A percentile compares a stretch with the other conserved stretches of the same genome.
Conservation (phyloP, 1,140 invertebrate species). For the Asobara japonica region DNA sequence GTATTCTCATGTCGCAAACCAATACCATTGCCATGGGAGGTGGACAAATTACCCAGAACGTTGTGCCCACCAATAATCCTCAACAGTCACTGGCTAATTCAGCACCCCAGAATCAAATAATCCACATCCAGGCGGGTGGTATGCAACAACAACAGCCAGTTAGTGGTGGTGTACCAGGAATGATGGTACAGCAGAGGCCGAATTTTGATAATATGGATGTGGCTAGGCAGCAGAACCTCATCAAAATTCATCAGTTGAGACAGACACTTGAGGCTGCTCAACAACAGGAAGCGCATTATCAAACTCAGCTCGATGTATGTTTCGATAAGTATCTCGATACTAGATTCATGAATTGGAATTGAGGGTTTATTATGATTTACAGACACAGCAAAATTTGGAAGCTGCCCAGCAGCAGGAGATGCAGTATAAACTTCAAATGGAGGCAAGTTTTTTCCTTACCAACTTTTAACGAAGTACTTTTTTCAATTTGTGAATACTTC, state of each 20-base stretch:
- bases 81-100: conserved; percentile 58
- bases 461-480: conserved; percentile 32
- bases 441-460: conserved; percentile 71
- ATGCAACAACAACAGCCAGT: conserved; percentile 55
- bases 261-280: conserved; percentile 80
- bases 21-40: conserved; percentile 73
- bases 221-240: conserved; percentile 75
- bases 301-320: conserved; percentile 71
- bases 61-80: conserved; percentile 60
- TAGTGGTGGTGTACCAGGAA: conserved; percentile 43
- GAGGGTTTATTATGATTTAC: conserved; percentile 48
- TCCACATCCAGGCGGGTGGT: conserved; percentile 55
- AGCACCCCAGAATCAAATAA: conserved; percentile 65
- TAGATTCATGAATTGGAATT: too few species aligned
- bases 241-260: conserved; percentile 74
- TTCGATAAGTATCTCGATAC: conserved; percentile 14
- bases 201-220: conserved; percentile 69
- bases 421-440: conserved; percentile 79
- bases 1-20: conserved; percentile 71
- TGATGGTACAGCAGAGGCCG: conserved; percentile 65
- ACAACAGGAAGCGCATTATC: conserved; percentile 79
- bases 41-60: conserved; percentile 72
- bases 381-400: conserved; percentile 78
- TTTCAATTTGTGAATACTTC: too few species aligned
- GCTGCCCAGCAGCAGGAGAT: conserved; percentile 81